phyloP scores from a whole-genome alignment of 2,888 invertebrate genomes.

The Cryptocephalus moraei region DNA sequence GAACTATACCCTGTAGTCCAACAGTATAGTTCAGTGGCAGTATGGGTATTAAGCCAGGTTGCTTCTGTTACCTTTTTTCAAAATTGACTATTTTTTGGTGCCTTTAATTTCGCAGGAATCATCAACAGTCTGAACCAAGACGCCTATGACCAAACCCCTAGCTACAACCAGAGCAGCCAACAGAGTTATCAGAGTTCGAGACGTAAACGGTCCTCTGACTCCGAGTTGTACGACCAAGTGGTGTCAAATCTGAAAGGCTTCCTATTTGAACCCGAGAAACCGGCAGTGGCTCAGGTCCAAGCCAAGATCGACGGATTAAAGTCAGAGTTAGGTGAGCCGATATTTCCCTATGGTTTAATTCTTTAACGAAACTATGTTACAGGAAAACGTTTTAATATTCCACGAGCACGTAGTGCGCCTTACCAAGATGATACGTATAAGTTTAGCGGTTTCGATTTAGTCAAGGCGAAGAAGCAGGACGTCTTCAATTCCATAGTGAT shows the following conservation, averaged over 20 bases:
- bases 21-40: too few species aligned
- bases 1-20: too few species aligned
- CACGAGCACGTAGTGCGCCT: neutral
- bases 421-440: too few species aligned
- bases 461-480: constrained; percentile 9
- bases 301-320: constrained; percentile 21
- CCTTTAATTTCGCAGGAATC: constrained; percentile 8
- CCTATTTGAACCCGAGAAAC: constrained; percentile 6
- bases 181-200: too few species aligned
- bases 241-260: constrained; percentile 4
- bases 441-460: neutral
- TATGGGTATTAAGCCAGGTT: too few species aligned
- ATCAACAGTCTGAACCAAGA: constrained; percentile 9
- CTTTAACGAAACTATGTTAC: neutral
- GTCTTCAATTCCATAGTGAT: constrained; percentile 17
- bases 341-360: neutral
- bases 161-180: neutral
- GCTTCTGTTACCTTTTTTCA: neutral
- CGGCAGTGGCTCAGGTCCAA: constrained; percentile 15
- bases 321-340: constrained; percentile 30
- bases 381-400: neutral
- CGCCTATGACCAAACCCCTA: neutral
- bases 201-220: neutral
- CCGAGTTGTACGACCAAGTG: constrained; percentile 6
- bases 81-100: neutral